Evolutionary conservation across 2,888 invertebrate genomes (phyloP), one percentile per base, ranked within the genome.

Genomic region (Epinotia ramella): DNA sequence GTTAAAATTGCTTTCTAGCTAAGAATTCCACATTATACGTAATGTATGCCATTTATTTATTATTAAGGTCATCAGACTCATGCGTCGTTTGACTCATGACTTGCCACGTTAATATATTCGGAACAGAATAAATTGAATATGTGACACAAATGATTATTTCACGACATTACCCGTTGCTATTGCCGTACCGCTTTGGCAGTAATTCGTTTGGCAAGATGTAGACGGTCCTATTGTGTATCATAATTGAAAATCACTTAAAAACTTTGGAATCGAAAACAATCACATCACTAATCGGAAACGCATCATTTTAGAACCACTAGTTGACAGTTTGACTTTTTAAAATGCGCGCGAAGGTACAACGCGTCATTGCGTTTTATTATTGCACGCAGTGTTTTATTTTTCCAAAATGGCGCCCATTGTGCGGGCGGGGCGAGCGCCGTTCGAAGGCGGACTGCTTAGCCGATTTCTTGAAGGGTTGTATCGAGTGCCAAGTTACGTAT

Each of bases 191-290:
- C 87, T 91, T 94, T 82, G 94, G 94, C 77, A 94, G 85, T 53
- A 94, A 84, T 84, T 94, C 94, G 77, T 94, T 94, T 82, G 94
- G 94, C 85, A 94, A 86, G 79, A 94, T 94, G 82, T 93, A 94
- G 78, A 94, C 94, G 66, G 94, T 93, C 76, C 93, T 87, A 77
- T 94, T 94, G 81, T 93, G 91, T 82, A 93, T 89, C 93, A 94
- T 94, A 81, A 80, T 89, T 74, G 70, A 67, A 68, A 73, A 68
- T 77, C 20, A 44, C 62, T n/a, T 67, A 40, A 69, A 64, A 71
- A 72, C 49, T 46, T 73, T 70, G 66, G 59, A 63, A 70, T 64
- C 66, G 53, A 73, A 62, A 71, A 68, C 9, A 76, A 73, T 73
- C 78, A 78, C 72, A 72, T 73, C 77, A 77, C 67, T 77, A 78